Base-by-base conservation (phyloP, 2,888 invertebrate genomes). In the Brachylomia viminalis region DNA sequence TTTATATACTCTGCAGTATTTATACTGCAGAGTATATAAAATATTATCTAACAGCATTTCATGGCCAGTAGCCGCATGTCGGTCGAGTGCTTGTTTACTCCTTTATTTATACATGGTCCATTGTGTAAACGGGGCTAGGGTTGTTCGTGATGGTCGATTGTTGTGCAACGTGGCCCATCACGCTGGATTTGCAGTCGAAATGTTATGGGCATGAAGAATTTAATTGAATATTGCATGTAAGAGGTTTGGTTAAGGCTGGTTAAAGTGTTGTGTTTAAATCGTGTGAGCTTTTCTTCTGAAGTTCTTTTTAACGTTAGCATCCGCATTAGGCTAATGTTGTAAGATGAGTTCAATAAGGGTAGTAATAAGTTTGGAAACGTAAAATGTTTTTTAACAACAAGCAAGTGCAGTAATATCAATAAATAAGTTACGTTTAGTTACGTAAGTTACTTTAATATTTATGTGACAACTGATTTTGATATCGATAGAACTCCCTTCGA, bases 41-140 rank as follows among this genome's bases (percentile, higher is more conserved):
- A 71, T 45, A 72, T 87, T 87, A 87, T 87, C 80, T 85, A 88
- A 87, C 38, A 77, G 45, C 8, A 72, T 88, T 85, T 87, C 85
- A 88, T 65, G 88, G 88, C 33, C 80, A 79, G 75, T 85, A 72
- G 71, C 68, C 58, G 58, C 52, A 86, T 86, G 52, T 83, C 79
- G 83, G 83, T 76, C 82, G 79, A 80, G 64, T 58, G 69, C 74
- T 79, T 79, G 76, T 80, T 87, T 80, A 76, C 61, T 64, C 42
- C 17, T 76, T 87, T 83, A 76, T 76, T 87, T 83, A 76, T 81
- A n/a, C 77, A 82, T 79, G 79, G 81, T 33, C 56, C 58, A 83
- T 73, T 85, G 83, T 81, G 87, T 82, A 82, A 85, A 85, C 71
- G 70, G 47, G 74, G 77, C 67, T 84, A 78, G 86, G 75, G 69